Conservation (phyloP, 2,797 vertebrate genomes). For the Bradypus variegatus region DNA sequence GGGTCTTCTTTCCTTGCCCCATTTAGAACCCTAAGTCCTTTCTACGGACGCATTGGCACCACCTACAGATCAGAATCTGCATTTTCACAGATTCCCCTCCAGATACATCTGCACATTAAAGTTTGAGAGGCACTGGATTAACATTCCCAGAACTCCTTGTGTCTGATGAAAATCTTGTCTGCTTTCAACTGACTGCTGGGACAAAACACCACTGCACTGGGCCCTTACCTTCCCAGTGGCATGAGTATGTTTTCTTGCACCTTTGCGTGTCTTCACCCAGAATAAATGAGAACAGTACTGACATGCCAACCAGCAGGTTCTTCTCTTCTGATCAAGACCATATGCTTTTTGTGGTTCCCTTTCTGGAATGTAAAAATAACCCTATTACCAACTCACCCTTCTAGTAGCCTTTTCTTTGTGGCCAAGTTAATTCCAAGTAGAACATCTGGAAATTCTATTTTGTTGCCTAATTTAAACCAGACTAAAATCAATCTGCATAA, state of each 20-base stretch:
- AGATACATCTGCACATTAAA: neutral
- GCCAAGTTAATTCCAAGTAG: constrained; percentile 63
- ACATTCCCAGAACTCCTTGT: neutral
- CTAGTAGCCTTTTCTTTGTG: constrained; percentile 63
- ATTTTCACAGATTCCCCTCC: neutral
- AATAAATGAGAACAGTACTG: constrained; percentile 49
- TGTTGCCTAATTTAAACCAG: constrained; percentile 60
- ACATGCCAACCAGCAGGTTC: constrained; percentile 64
- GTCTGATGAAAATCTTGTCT: neutral
- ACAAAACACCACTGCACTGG: neutral
- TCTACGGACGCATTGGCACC: neutral
- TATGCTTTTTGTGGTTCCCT: constrained; percentile 56
- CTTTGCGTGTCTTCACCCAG: constrained; percentile 40
- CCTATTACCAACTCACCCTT: constrained; percentile 54
- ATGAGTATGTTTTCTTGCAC: constrained; percentile 42
- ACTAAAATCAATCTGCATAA: constrained; percentile 64
- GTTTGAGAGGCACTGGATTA: neutral
- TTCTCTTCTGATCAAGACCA: constrained; percentile 60
- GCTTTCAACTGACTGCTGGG: neutral
- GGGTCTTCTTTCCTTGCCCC: neutral
- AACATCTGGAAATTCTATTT: constrained; percentile 74
- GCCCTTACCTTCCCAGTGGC: neutral
- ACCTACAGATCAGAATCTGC: neutral
- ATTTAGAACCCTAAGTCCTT: too few relatives aligned
- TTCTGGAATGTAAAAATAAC: constrained; percentile 61